Conservation (phyloP, 2,888 invertebrate genomes). For the Cosmia trapezina region DNA sequence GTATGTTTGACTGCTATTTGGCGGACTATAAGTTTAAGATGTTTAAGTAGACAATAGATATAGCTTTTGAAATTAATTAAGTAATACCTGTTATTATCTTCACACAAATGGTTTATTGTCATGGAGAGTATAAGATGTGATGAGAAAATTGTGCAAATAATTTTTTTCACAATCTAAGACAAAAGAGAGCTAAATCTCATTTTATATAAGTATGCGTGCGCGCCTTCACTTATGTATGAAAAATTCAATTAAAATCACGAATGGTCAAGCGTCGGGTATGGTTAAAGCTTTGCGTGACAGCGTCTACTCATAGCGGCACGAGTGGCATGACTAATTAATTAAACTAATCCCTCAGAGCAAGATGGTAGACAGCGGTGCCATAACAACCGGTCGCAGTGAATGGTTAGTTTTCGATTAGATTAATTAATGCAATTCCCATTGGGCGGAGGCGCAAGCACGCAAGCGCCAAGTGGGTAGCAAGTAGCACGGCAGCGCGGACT, state of each 20-base stretch:
- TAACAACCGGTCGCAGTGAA: slow-evolving; percentile 57
- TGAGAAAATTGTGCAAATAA: slow-evolving; percentile 17
- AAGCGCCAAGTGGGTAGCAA: slow-evolving; percentile 68
- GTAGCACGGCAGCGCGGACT: slow-evolving; percentile 36
- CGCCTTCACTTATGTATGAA: slow-evolving; percentile 40
- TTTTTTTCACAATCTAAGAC: slow-evolving; percentile 4
- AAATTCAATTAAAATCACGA: slow-evolving; percentile 44
- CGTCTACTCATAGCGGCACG: slow-evolving; percentile 42
- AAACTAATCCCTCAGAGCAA: slow-evolving; percentile 59
- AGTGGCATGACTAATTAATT: slow-evolving; percentile 63
- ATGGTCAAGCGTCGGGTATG: slow-evolving; percentile 33
- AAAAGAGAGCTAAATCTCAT: slow-evolving; percentile 26
- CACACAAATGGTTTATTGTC: not conserved
- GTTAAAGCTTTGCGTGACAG: slow-evolving; percentile 60
- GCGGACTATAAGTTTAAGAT: slow-evolving; percentile 4
- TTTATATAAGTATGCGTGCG: slow-evolving; percentile 36
- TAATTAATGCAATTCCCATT: slow-evolving; percentile 77
- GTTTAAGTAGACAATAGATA: slow-evolving; percentile 11
- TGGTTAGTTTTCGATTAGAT: slow-evolving; percentile 82
- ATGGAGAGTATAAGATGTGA: not conserved
- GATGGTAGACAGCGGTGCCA: slow-evolving; percentile 48
- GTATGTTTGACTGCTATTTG: slow-evolving; percentile 15
- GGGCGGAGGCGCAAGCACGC: slow-evolving; percentile 77
- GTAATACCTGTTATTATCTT: not conserved
- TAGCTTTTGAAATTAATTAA: slow-evolving; percentile 14